These are phyloP conservation scores for Trissonchulus latispiculum DNA, from an alignment of 2,888 invertebrate genomes.

Conservation along the genomic window DNA sequence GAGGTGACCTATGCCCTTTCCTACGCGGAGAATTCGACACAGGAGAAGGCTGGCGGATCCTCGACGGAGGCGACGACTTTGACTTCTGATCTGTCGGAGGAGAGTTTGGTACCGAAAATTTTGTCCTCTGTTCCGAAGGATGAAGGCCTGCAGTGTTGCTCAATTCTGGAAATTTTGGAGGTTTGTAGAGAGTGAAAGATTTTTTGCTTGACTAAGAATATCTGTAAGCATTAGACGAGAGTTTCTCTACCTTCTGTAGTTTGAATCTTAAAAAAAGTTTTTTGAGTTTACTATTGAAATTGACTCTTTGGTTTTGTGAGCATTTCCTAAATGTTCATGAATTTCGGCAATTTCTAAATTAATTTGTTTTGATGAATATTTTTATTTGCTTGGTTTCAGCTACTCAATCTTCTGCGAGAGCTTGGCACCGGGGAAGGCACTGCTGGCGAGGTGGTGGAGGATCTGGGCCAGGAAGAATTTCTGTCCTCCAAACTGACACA, in stretches of 20 bases:
- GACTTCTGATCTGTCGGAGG: constrained; percentile 33
- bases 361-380: too few species aligned
- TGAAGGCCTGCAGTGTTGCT: neutral
- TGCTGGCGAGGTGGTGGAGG: neutral
- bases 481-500: constrained; percentile 86
- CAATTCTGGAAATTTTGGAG: neutral
- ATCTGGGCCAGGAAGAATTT: constrained; percentile 55
- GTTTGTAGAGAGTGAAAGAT: too few species aligned
- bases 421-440: neutral
- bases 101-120: neutral
- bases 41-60: too few species aligned
- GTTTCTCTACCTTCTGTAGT: too few species aligned
- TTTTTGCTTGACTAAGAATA: too few species aligned
- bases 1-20: constrained; percentile 79
- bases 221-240: too few species aligned
- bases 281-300: too few species aligned
- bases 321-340: too few species aligned
- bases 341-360: too few species aligned
- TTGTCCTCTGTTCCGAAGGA: neutral
- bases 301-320: too few species aligned
- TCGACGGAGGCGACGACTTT: constrained; percentile 61
- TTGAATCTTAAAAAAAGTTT: too few species aligned
- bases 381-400: neutral
- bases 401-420: neutral
- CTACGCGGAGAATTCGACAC: constrained; percentile 34